Conservation (phyloP, 1,140 invertebrate genomes). For the Plutomurus gul region DNA sequence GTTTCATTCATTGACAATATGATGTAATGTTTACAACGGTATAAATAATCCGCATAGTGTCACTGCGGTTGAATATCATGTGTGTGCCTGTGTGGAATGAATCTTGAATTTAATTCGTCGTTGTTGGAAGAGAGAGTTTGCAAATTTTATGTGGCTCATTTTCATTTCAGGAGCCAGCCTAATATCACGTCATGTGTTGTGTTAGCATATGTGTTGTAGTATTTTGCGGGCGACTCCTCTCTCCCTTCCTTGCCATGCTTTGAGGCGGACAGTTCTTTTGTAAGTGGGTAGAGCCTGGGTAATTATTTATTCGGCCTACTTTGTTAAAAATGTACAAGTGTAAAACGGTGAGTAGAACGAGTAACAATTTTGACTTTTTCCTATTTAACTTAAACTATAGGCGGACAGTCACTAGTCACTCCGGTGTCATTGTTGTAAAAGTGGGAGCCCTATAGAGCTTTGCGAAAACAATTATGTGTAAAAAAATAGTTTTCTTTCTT, state of each 20-base stretch:
- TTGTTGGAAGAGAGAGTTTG: neutral
- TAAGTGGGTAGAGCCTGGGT: conserved; percentile 12
- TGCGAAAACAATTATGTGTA: conserved; percentile 25
- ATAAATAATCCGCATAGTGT: neutral
- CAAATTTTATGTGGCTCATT: conserved; percentile 20
- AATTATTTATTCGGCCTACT: conserved; percentile 22
- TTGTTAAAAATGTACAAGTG: conserved; percentile 23
- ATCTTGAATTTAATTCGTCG: conserved; percentile 22
- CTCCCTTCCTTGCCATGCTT: neutral
- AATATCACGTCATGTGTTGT: neutral
- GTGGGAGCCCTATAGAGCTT: too few relatives aligned
- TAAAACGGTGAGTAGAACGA: neutral
- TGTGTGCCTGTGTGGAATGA: neutral
- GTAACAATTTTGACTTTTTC: conserved; percentile 9
- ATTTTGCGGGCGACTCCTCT: neutral
- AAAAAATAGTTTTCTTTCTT: neutral
- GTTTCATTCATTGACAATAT: neutral
- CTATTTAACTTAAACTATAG: neutral
- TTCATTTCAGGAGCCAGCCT: neutral
- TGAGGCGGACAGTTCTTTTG: conserved; percentile 14
- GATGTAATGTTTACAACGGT: neutral
- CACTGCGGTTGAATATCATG: neutral
- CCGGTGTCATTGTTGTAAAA: too few relatives aligned
- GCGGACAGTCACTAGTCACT: too few relatives aligned
- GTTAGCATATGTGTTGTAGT: neutral